Base-by-base conservation (phyloP, 2,888 invertebrate species). In the Diadegma fenestrale region DNA sequence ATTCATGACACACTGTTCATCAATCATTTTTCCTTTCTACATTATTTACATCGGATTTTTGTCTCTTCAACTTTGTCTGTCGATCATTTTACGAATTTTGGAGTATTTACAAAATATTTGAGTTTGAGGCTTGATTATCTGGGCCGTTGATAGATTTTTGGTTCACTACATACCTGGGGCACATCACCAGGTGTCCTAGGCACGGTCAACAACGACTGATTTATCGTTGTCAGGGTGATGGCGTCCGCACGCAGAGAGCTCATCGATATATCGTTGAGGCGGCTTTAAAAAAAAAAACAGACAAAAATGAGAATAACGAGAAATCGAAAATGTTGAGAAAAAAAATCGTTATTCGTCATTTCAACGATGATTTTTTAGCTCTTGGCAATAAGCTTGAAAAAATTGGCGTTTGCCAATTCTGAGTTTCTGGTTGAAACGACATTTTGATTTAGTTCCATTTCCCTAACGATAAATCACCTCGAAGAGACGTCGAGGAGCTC, bases 161-260 rank as follows among this genome's bases (percentile, higher is more conserved):
- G 81, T 86, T 87, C 88, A 77, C 88, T 88, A 88, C 88, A 91
- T 94, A 96, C 96, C 94, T 96, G 96, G 69, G 96, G 96, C 86
- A 95, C 95, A 90, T 96, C 96, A 89, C 96, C 96, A 37, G 96
- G 96, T 43, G 96, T 96, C 84, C 96, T 95, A 82, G 96, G 96
- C 86, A 96, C 95, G 90, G 95, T 95, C 87, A 96, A 92, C 88
- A 95, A 92, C 75, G 94, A 94, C 77, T 95, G 94, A 90, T 92
- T 91, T 37, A 91, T 86, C 87, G 92, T 91, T 80, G 88, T 88
- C 63, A 93, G 82, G 14, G 90, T 90, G 76, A 91, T 92, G 75
- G 90, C 90, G 76, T 93, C 91, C 26, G 86, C 77, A 43, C 90
- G 90, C 33, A 89, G 86, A 80, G 92, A 89, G 73, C 90, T 91